Evolutionary conservation across 35 echinoderm and acorn worm genomes (phyloP).

Genomic region (Chiridota heheva): DNA sequence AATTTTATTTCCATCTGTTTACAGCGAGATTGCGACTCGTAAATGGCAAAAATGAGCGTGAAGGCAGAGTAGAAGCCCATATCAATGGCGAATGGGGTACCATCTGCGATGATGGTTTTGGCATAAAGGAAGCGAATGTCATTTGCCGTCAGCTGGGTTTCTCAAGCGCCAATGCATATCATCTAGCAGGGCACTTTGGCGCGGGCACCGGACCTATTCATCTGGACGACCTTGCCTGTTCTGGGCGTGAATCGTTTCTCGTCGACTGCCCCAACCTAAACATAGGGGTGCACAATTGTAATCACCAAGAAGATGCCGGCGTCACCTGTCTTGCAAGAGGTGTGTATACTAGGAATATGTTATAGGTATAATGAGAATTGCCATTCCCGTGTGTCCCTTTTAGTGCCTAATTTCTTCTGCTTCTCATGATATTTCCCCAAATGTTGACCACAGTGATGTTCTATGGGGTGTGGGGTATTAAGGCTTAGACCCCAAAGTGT

Average conservation of each 20-base stretch:
- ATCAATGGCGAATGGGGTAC: too few relatives aligned
- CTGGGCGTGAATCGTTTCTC: neutral
- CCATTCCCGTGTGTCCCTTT: too few relatives aligned
- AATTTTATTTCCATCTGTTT: neutral
- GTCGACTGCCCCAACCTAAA: neutral
- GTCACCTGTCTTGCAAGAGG: neutral
- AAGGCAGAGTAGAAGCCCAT: too few relatives aligned
- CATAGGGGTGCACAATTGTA: neutral
- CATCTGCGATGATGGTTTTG: neutral
- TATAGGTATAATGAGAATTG: too few relatives aligned
- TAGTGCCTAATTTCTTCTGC: too few relatives aligned
- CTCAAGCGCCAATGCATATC: neutral
- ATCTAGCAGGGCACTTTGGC: neutral
- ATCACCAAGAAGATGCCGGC: neutral
- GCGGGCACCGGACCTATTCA: neutral
- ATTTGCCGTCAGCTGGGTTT: neutral
- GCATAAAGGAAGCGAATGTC: neutral
- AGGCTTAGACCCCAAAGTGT: too few relatives aligned
- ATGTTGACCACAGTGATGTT: too few relatives aligned
- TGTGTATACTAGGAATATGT: too few relatives aligned
- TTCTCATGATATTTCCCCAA: too few relatives aligned
- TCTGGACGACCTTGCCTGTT: neutral
- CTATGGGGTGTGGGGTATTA: too few relatives aligned
- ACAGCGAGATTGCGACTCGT: neutral
- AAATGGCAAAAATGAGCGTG: too few relatives aligned